These are phyloP conservation scores for Fragum sueziense DNA, from an alignment of 2,888 invertebrate genomes.

Conservation along the genomic window DNA sequence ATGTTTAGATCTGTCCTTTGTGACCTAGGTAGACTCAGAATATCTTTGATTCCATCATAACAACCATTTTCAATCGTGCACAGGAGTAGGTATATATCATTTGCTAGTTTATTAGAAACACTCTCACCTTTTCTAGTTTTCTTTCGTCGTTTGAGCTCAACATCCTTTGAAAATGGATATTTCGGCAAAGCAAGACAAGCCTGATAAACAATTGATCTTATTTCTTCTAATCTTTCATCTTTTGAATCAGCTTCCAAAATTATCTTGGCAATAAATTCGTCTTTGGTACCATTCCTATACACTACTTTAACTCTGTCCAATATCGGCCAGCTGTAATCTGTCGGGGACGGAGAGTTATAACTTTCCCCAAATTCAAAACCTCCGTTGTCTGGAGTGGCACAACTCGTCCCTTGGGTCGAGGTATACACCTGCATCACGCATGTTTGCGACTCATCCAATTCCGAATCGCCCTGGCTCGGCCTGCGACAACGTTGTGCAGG, in stretches of 20 bases:
- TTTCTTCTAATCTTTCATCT: not conserved
- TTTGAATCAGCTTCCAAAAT: not conserved
- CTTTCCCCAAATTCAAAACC: not conserved
- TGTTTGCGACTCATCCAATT: slow-evolving; percentile 1
- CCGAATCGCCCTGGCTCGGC: not conserved
- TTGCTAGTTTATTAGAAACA: not conserved
- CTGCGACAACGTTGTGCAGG: not conserved
- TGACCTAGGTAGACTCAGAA: not conserved
- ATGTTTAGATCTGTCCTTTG: not conserved
- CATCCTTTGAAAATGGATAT: not conserved
- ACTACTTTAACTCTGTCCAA: not conserved
- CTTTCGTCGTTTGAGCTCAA: not conserved
- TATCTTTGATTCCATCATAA: not conserved
- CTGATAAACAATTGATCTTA: not conserved
- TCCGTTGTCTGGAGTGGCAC: not conserved
- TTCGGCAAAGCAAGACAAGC: not conserved
- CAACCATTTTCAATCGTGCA: not conserved
- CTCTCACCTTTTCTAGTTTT: not conserved
- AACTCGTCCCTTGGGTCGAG: not conserved
- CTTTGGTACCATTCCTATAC: not conserved
- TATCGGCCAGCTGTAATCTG: not conserved
- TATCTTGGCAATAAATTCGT: not conserved
- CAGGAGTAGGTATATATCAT: not conserved
- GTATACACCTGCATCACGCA: not conserved
- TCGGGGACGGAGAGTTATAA: not conserved